These are phyloP conservation scores for Loriculus beryllinus DNA, from an alignment of 2,797 vertebrate genomes.

Conservation along the genomic window DNA sequence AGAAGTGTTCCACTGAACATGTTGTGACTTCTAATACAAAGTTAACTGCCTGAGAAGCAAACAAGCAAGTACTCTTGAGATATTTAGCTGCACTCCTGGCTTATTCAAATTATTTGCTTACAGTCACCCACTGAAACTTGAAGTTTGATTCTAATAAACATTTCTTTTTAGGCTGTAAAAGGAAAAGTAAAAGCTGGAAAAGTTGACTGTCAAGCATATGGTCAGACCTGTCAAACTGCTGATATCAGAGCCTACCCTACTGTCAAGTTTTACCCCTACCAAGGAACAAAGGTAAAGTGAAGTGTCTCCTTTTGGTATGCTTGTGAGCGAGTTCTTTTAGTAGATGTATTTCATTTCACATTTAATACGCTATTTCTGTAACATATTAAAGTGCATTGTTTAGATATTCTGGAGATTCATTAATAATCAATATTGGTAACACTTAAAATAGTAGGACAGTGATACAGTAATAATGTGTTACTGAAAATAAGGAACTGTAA, in stretches of 20 bases:
- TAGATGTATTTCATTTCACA: neutral
- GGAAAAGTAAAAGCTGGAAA: conserved; percentile 91
- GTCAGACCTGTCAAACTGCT: conserved; percentile 85
- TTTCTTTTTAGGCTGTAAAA: conserved; percentile 81
- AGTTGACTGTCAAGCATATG: conserved; percentile 89
- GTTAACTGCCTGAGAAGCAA: neutral
- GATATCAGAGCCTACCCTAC: conserved; percentile 91
- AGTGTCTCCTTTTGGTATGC: neutral
- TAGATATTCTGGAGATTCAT: neutral
- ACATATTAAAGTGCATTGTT: neutral
- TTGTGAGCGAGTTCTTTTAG: neutral
- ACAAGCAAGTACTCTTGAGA: neutral
- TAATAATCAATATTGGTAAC: neutral
- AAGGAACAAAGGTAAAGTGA: conserved; percentile 79
- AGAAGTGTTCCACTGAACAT: neutral
- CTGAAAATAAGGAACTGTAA: neutral
- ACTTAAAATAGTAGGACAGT: neutral
- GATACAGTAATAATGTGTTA: neutral
- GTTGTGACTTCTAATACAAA: neutral
- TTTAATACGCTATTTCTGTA: neutral
- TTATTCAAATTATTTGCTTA: neutral
- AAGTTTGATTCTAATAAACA: neutral
- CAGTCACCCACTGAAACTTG: neutral
- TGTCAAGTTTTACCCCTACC: conserved; percentile 85
- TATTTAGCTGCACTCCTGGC: neutral